phyloP scores from a whole-genome alignment of 2,113 vertebrate genomes.

The Nipponia nippon region DNA sequence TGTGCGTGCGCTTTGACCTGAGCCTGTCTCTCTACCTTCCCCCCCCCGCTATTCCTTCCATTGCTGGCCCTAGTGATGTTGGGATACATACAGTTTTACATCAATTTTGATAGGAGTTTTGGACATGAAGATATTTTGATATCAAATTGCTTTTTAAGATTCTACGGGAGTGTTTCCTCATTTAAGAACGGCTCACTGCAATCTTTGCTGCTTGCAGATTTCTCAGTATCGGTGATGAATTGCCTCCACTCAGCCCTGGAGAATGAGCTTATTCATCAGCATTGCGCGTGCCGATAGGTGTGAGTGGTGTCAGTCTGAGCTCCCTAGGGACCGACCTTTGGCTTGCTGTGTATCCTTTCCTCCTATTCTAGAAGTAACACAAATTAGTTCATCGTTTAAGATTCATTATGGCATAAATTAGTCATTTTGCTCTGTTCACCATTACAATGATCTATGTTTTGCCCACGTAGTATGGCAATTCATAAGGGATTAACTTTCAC shows the following conservation, averaged over 20 bases:
- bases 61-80: neutral
- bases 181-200: neutral
- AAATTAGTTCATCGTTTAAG: neutral
- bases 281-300: neutral
- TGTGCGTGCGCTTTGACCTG: neutral
- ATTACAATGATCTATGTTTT: neutral
- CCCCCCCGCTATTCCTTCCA: neutral
- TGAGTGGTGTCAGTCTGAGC: neutral
- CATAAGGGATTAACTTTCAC: neutral
- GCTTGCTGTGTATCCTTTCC: neutral
- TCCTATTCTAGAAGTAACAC: neutral
- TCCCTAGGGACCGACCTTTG: neutral
- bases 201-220: neutral
- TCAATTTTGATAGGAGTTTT: neutral
- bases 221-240: neutral
- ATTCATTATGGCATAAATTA: neutral
- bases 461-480: neutral
- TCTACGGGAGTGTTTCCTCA: neutral
- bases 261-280: neutral
- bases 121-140: neutral
- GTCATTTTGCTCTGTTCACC: neutral
- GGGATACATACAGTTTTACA: neutral
- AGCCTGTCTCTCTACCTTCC: neutral
- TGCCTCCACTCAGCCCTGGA: neutral
- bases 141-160: neutral